Conservation (phyloP, 2,113 vertebrate species). For the Pelvicachromis taeniatus region DNA sequence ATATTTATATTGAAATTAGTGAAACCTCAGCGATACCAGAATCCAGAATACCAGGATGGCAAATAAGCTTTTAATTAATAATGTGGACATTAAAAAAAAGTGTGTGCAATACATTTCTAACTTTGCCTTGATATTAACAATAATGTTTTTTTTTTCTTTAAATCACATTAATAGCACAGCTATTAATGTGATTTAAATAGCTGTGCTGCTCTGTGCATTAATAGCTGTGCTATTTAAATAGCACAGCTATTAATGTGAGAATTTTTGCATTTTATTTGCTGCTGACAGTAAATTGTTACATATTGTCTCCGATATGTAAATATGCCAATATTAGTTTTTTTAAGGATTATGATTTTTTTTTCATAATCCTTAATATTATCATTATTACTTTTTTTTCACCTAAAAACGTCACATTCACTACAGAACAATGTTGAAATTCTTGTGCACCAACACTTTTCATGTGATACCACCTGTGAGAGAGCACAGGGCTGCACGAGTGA, state of each 20-base stretch:
- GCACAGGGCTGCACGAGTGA: rapidly evolving
- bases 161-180: not conserved
- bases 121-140: rapidly evolving
- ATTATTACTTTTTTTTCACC: not conserved
- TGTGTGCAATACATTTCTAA: not conserved
- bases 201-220: too few relatives aligned
- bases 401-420: not conserved
- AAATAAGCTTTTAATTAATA: not conserved
- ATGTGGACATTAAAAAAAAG: rapidly evolving
- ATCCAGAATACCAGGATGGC: not conserved
- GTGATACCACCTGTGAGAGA: not conserved
- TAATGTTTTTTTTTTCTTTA: not conserved
- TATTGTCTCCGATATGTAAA: not conserved
- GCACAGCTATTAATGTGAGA: too few relatives aligned
- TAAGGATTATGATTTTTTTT: not conserved
- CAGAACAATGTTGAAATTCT: not conserved
- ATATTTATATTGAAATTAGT: not conserved
- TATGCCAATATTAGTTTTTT: not conserved
- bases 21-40: not conserved
- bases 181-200: too few relatives aligned
- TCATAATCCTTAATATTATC: not conserved
- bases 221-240: too few relatives aligned
- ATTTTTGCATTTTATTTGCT: not conserved
- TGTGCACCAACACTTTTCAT: not conserved
- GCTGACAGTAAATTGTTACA: not conserved